These are phyloP conservation scores for Diorhabda sublineata DNA, from an alignment of 1,140 invertebrate species.

Conservation along the genomic window DNA sequence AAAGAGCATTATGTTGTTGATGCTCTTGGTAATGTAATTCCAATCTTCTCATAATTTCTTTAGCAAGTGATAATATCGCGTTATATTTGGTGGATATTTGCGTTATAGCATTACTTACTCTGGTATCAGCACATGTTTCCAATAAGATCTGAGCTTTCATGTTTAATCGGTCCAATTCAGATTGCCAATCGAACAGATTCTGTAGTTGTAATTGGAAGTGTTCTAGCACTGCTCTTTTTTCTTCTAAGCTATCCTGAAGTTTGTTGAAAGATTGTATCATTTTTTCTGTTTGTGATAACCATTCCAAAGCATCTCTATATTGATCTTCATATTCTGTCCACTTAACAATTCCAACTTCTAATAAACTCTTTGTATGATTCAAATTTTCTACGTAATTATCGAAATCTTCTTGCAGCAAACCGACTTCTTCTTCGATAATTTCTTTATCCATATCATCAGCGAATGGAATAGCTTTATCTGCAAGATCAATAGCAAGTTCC, in stretches of 20 bases:
- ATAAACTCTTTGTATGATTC: slow-evolving; percentile 72
- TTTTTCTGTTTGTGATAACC: slow-evolving; percentile 83
- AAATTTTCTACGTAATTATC: slow-evolving; percentile 76
- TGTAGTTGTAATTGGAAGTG: slow-evolving; percentile 88
- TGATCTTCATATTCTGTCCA: slow-evolving; percentile 96
- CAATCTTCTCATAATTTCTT: slow-evolving; percentile 86
- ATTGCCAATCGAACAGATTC: slow-evolving; percentile 90
- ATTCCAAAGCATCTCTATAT: slow-evolving; percentile 81
- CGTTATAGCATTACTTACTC: slow-evolving; percentile 90
- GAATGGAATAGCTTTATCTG: slow-evolving; percentile 74
- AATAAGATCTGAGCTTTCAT: slow-evolving; percentile 84
- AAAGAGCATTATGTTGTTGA: slow-evolving; percentile 82
- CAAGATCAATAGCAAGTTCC: slow-evolving; percentile 74
- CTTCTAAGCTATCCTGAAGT: slow-evolving; percentile 81
- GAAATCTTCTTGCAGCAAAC: slow-evolving; percentile 81
- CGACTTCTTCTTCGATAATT: slow-evolving; percentile 88
- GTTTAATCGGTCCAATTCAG: slow-evolving; percentile 85
- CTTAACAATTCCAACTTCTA: slow-evolving; percentile 87
- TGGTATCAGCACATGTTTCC: slow-evolving; percentile 88
- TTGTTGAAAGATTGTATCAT: slow-evolving; percentile 87
- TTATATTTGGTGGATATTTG: slow-evolving; percentile 93
- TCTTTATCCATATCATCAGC: slow-evolving; percentile 83
- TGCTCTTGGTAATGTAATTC: slow-evolving; percentile 91
- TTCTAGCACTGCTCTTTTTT: slow-evolving; percentile 84
- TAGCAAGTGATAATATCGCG: slow-evolving; percentile 82